A percentile compares a stretch with the other conserved stretches of the same genome.
Evolutionary conservation across 2,113 vertebrate species (phyloP).

Genomic region (Spea multiplicata): DNA sequence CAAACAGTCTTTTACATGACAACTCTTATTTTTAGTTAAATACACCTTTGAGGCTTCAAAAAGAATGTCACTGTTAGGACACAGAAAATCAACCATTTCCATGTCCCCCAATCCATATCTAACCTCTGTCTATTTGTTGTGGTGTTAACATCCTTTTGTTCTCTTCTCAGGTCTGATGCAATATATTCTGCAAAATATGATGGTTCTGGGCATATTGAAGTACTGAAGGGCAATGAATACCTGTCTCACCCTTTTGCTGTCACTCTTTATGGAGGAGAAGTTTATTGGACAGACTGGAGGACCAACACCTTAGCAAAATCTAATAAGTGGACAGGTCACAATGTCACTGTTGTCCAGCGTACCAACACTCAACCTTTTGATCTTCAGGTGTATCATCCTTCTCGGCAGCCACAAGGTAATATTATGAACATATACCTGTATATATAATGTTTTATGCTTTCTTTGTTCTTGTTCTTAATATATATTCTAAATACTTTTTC

Average conservation of each 20-base stretch:
- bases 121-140: not conserved
- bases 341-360: constrained; percentile 92
- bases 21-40: no score
- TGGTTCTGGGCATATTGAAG: constrained; percentile 93
- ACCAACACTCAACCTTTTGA: constrained; percentile 98
- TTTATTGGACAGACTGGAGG: constrained; percentile 98
- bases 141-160: not conserved
- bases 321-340: constrained; percentile 97
- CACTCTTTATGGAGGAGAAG: constrained; percentile 92
- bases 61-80: not conserved
- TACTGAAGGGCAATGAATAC: constrained; percentile 91
- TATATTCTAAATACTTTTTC: no score
- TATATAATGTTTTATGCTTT: no score
- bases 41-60: no score
- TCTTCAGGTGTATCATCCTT: constrained; percentile 95
- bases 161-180: constrained; percentile 80
- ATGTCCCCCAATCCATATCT: no score
- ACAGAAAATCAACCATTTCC: not conserved
- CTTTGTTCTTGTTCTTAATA: no score
- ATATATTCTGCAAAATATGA: constrained; percentile 95
- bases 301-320: constrained; percentile 96
- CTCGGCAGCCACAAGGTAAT: constrained; percentile 88
- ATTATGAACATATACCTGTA: no score
- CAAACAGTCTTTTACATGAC: no score
- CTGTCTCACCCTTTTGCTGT: constrained; percentile 94